phyloP scores from a whole-genome alignment of 2,113 vertebrate species.

The Aspidoscelis tigris region DNA sequence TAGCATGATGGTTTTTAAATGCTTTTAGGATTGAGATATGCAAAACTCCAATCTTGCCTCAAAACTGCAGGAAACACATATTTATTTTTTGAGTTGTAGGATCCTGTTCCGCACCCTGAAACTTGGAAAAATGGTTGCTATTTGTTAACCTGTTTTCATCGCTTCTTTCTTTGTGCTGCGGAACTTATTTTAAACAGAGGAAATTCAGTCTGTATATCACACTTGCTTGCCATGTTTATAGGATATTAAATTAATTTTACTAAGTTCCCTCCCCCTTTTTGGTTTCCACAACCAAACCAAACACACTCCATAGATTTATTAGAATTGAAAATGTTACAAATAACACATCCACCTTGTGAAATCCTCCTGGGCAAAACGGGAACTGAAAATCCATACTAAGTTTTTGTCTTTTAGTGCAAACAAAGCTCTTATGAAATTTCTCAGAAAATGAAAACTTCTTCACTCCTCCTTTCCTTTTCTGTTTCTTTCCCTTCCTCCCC shows the following conservation, averaged over 20 bases:
- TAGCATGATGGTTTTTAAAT: not conserved
- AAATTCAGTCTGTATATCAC: not conserved
- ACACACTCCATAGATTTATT: constrained; percentile 41
- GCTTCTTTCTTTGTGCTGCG: not conserved
- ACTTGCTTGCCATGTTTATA: not conserved
- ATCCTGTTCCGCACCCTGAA: not conserved
- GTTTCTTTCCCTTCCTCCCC: not conserved
- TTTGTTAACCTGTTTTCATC: not conserved
- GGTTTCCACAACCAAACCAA: constrained; percentile 10
- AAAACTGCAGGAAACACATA: constrained; percentile 9
- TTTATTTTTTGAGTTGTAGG: not conserved
- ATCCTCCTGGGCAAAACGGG: constrained; percentile 58
- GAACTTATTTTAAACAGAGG: no score
- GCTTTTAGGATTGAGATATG: not conserved
- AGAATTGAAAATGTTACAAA: constrained; percentile 58
- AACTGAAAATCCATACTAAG: constrained; percentile 59
- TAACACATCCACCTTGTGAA: constrained; percentile 64
- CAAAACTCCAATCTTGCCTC: not conserved
- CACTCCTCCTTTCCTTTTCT: constrained; percentile 41
- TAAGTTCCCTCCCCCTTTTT: no score
- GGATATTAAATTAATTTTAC: no score
- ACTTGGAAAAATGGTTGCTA: not conserved
- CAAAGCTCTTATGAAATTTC: constrained; percentile 55
- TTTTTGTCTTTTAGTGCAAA: constrained; percentile 19
- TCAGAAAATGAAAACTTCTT: constrained; percentile 5